phyloP scores from a whole-genome alignment of 2,797 vertebrate species.

The Chrysocyon brachyurus region DNA sequence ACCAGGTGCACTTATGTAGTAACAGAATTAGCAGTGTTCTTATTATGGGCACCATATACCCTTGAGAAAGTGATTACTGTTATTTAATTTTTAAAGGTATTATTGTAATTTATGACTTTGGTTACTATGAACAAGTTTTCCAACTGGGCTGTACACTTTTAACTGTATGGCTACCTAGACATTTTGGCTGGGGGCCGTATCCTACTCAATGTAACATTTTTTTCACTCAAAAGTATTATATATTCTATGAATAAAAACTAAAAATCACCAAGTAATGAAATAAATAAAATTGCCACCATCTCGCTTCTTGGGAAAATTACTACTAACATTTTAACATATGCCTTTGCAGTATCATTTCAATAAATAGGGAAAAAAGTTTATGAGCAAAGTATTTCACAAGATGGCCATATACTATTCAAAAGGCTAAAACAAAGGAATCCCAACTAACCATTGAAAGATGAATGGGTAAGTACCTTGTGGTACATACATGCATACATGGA shows the following conservation, averaged over 20 bases:
- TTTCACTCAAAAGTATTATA: background rate
- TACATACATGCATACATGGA: background rate
- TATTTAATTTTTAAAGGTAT: constrained; percentile 6
- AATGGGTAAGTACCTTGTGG: background rate
- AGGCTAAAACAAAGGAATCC: background rate
- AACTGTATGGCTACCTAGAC: background rate
- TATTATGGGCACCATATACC: background rate
- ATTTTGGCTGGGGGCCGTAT: background rate
- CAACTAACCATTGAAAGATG: background rate
- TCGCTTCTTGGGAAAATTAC: background rate
- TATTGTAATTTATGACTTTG: background rate
- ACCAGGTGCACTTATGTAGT: background rate
- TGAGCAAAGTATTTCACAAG: constrained; percentile 10
- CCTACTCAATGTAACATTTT: background rate
- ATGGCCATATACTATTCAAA: background rate
- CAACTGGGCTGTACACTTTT: background rate
- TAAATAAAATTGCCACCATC: background rate
- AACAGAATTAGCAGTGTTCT: background rate
- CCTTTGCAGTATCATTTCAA: background rate
- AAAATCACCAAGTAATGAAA: background rate
- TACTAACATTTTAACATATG: background rate
- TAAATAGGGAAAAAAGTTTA: background rate
- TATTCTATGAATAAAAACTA: background rate
- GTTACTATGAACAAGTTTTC: background rate
- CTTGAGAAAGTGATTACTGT: background rate